phyloP scores from a whole-genome alignment of 2,888 invertebrate species.

The Hypena proboscidalis region DNA sequence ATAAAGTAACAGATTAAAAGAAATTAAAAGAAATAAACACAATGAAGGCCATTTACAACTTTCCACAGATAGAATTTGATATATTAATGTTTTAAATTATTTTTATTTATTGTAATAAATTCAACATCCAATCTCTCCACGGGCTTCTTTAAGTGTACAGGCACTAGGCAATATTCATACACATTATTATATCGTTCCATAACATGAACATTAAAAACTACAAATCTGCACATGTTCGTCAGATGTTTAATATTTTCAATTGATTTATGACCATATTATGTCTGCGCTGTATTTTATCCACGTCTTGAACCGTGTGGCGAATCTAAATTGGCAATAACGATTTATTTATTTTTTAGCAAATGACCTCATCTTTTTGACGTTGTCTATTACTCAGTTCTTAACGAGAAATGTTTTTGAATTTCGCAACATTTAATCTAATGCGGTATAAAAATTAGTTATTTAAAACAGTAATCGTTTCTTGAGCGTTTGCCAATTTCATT shows the following conservation, averaged over 20 bases:
- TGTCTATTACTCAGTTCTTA: constrained; percentile 24
- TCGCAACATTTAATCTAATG: constrained; percentile 20
- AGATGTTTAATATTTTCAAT: constrained; percentile 24
- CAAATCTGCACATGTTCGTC: constrained; percentile 18
- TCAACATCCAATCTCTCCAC: too few species aligned
- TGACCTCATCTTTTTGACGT: constrained; percentile 24
- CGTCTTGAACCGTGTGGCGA: constrained; percentile 16
- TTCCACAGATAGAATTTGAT: too few species aligned
- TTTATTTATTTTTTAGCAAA: constrained; percentile 10
- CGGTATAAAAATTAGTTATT: constrained; percentile 18
- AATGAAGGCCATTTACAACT: too few species aligned
- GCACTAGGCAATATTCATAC: too few species aligned
- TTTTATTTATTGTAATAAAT: too few species aligned
- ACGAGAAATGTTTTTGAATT: constrained; percentile 25
- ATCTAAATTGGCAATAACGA: constrained; percentile 8
- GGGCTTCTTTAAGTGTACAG: too few species aligned
- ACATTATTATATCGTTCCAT: neutral
- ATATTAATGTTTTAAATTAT: too few species aligned
- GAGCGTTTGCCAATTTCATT: constrained; percentile 33
- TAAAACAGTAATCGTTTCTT: constrained; percentile 27
- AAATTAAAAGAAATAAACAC: too few species aligned
- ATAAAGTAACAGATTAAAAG: too few species aligned
- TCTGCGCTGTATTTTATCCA: constrained; percentile 23
- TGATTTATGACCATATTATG: constrained; percentile 29
- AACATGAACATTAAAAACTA: constrained; percentile 12